Percentiles rank a stretch among this genome's conserved stretches.
Conservation (phyloP, 2,888 invertebrate species). For the Drymonia ruficornis region DNA sequence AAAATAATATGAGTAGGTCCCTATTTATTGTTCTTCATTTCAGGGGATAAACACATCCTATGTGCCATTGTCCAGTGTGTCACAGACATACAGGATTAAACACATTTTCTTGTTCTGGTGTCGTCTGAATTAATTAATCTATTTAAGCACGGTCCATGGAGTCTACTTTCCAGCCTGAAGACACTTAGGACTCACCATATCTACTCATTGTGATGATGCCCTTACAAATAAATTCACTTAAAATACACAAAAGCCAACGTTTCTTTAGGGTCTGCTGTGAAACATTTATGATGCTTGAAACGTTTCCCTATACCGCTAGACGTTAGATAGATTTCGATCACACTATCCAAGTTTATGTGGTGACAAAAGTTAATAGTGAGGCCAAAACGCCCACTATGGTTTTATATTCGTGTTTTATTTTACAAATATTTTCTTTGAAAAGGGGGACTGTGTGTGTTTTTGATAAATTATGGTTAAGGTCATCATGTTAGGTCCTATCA, state of each 20-base stretch:
- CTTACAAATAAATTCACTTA: not conserved
- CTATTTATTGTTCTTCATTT: no score
- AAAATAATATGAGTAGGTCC: no score
- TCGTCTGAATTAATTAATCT: conserved; percentile 1
- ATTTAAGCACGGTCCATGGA: not conserved
- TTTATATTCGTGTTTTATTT: not conserved
- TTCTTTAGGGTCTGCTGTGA: not conserved
- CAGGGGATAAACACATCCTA: not conserved
- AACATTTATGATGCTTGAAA: no score
- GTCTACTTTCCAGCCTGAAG: not conserved
- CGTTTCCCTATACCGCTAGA: not conserved
- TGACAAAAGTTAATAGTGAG: not conserved
- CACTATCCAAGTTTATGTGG: not conserved
- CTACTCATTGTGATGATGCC: not conserved
- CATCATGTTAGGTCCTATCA: no score
- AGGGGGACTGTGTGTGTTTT: no score
- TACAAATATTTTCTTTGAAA: no score
- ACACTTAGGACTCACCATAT: not conserved
- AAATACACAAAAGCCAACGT: not conserved
- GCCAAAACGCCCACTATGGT: not conserved
- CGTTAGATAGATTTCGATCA: not conserved
- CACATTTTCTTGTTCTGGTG: not conserved
- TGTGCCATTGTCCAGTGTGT: not conserved
- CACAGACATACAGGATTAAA: not conserved
- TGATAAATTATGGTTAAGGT: no score